phyloP scores from a whole-genome alignment of 2,113 vertebrate species.

The Odocoileus hemionus region DNA sequence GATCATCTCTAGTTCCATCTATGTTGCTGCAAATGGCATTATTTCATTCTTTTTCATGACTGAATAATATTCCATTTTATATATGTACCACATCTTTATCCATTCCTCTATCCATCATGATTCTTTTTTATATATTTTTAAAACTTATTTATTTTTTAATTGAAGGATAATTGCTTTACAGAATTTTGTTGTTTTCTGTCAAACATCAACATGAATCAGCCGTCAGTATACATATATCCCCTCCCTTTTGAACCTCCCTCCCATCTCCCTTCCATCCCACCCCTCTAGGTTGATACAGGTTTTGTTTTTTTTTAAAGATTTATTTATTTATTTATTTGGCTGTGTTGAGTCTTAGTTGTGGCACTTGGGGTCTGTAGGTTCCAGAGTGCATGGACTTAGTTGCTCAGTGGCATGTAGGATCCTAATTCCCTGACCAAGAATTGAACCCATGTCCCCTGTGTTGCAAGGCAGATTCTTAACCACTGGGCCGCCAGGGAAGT shows the following conservation, averaged over 20 bases:
- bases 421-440: background rate
- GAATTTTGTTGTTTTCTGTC: background rate
- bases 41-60: background rate
- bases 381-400: fast-evolving
- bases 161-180: background rate
- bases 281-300: background rate
- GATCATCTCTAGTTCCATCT: background rate
- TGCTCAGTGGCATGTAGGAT: background rate
- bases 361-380: background rate
- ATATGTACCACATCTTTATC: background rate
- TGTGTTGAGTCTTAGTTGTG: background rate
- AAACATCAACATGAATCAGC: background rate
- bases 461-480: background rate
- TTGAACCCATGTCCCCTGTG: background rate
- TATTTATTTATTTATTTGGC: background rate
- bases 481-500: background rate
- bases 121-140: background rate
- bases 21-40: background rate
- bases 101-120: background rate
- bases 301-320: background rate
- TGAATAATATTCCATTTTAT: background rate
- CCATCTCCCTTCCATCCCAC: background rate
- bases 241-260: background rate
- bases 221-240: background rate
- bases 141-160: background rate